Evolutionary conservation across 1,140 invertebrate genomes (phyloP), one percentile per base, ranked within the genome.

Genomic region (Lithobius niger): DNA sequence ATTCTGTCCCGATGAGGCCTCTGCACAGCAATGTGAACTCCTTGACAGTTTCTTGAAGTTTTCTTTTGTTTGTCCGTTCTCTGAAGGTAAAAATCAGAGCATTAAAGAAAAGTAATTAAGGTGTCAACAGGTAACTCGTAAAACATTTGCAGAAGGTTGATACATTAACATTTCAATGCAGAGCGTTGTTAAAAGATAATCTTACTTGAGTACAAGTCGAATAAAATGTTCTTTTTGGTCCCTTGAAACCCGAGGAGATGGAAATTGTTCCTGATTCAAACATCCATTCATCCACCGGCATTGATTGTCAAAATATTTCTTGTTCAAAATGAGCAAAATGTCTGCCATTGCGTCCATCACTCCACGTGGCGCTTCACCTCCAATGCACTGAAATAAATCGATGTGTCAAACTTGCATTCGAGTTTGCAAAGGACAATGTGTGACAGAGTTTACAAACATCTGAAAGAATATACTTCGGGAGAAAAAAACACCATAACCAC

Each of bases 291-390:
- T 67, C 85, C 87, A 91, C 1, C 77, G 60, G 45, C 60, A 61
- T 15, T 74, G 55, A 36, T 69, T 67, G 44, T 75, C 68, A 59
- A 69, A 69, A 61, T 74, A 73, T 58, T 70, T 71, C 57, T 76
- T 76, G 60, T 72, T 77, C 2, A 92, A 68, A 2, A 80, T 76
- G 61, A 87, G 65, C 56, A 93, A 68, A 50, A 94, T 75, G 65
- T 90, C 86, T 1, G 84, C 79, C 57, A 88, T 79, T 27, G 81
- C 76, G 56, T 89, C 84, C 16, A 89, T 75, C 52, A 82, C 78
- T 44, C 75, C 77, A 42, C 85, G 69, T 0, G 86, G 79, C 0
- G 82, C 78, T 57, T 76, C 75, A 50, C 82, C 84, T 44, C 80
- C 71, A 40, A 73, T 66, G 4, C 65, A 64, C 86, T 83, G 58